phyloP scores from a whole-genome alignment of 2,113 vertebrate species.

The Talpa occidentalis region DNA sequence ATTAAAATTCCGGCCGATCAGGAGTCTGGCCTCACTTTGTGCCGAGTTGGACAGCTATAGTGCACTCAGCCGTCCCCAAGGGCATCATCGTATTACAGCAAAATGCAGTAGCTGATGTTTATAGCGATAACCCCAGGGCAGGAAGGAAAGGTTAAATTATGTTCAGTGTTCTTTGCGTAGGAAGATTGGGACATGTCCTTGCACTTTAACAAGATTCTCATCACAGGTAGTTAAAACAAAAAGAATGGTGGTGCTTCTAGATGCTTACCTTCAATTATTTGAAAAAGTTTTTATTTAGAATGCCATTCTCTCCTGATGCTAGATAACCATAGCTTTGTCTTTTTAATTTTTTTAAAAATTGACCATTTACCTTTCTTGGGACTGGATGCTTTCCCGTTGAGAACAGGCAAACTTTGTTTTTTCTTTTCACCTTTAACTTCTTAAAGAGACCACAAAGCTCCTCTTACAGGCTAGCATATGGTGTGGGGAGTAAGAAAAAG shows the following conservation, averaged over 20 bases:
- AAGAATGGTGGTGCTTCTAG: not conserved
- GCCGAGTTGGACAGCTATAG: not conserved
- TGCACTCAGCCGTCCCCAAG: not conserved
- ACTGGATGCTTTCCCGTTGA: not conserved
- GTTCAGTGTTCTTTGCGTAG: conserved; percentile 30
- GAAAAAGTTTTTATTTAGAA: not conserved
- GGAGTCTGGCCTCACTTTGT: not conserved
- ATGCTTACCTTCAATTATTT: not conserved
- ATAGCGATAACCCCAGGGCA: conserved; percentile 20
- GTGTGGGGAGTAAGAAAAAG: not conserved
- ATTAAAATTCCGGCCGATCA: conserved; percentile 35
- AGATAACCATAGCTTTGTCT: not conserved
- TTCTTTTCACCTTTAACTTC: not conserved
- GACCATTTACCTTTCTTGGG: not conserved
- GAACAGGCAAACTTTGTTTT: not conserved
- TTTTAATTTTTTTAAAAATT: not conserved
- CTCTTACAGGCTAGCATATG: not conserved
- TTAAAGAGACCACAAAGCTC: not conserved
- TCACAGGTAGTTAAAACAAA: conserved; percentile 39
- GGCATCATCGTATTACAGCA: not conserved
- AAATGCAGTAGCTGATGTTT: conserved; percentile 25
- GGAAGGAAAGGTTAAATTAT: conserved; percentile 42
- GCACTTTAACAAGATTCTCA: conserved; percentile 44
- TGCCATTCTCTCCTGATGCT: not conserved
- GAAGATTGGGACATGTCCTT: not conserved